Evolutionary conservation across 1,140 invertebrate species (phyloP), one percentile per base, ranked within the genome.

Genomic region (Tetramorium parvispinum): DNA sequence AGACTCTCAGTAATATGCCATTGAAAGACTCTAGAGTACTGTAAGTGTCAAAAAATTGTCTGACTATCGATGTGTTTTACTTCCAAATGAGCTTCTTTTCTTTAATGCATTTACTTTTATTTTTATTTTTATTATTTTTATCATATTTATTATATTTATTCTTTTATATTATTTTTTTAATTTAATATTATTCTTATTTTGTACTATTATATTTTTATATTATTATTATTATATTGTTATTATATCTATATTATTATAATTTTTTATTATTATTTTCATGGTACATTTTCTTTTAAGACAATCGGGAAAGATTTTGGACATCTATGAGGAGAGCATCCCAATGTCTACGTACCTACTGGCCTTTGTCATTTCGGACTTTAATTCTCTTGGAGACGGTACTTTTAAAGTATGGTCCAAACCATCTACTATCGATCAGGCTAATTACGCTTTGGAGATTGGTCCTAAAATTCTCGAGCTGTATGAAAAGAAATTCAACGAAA

Each of bases 311-410:
- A 2, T 10, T 0, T 86, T 96, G 85, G 96, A 97, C 89, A 87
- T 95, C 1, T 99, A 97, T 91, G 77, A 96, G 1, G 96, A 95
- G 71, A 97, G 97, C 1, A 96, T 98, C 0, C 94, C 95, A 4
- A 99, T 99, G 98, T 98, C 98, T 0, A 98, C 98, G 0, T 99
- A 99, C 88, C 93, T 99, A 3, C 94, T 99, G 16, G 98, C 98
- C 2, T 97, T 98, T 89, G 96, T 98, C 4, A 96, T 99, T 1
- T 97, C 97, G 32, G 97, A 99, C 87, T 98, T 98, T 81, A 91
- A 91, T 46, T 55, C 79, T 87, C 0, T 92, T n/a, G 32, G 32
- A 32, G 32, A 32, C 3, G 3, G 32, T 32, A 32, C 32, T 13
- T 96, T 97, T 37, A 94, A 94, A 79, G 97, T 99, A 1, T 97